These are phyloP conservation scores for Ptilodon capucinus DNA, from an alignment of 2,888 invertebrate genomes.

Conservation along the genomic window DNA sequence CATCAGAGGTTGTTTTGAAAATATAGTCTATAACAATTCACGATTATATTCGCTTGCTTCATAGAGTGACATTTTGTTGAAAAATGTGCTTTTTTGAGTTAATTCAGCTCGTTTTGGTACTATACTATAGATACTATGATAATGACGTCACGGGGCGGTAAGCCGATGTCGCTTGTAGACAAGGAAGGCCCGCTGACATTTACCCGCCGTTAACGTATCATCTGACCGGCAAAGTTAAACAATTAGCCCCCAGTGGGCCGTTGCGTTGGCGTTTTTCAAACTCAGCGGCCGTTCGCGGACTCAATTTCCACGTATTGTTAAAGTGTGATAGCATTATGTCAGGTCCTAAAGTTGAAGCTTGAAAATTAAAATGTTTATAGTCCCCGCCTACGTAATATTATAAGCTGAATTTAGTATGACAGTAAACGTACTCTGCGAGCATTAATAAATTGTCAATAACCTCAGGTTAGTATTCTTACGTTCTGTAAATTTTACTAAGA, in stretches of 20 bases:
- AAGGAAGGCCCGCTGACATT: conserved; percentile 27
- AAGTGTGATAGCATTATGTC: conserved; percentile 35
- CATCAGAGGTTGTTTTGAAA: too few species aligned
- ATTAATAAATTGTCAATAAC: conserved; percentile 18
- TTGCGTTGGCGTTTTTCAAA: conserved; percentile 53
- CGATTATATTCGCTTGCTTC: too few species aligned
- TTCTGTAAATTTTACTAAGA: conserved; percentile 13
- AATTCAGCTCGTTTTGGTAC: too few species aligned
- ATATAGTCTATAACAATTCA: too few species aligned
- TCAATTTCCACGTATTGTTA: conserved; percentile 39
- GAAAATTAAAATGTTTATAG: conserved; percentile 36
- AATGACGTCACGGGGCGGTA: conserved; percentile 37
- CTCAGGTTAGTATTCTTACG: conserved; percentile 11
- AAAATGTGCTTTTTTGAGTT: too few species aligned
- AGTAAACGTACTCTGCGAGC: conserved; percentile 22
- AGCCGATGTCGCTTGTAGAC: conserved; percentile 37
- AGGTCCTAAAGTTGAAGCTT: conserved; percentile 32
- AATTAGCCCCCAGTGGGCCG: conserved; percentile 58
- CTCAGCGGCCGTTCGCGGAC: conserved; percentile 35
- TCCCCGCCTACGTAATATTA: conserved; percentile 18
- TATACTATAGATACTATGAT: conserved; percentile 48
- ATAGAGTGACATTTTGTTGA: too few species aligned
- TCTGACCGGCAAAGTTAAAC: conserved; percentile 60
- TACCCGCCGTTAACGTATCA: conserved; percentile 54
- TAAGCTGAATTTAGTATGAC: conserved; percentile 30